Evolutionary conservation across 2,113 vertebrate species (phyloP).

Genomic region (Passer montanus): DNA sequence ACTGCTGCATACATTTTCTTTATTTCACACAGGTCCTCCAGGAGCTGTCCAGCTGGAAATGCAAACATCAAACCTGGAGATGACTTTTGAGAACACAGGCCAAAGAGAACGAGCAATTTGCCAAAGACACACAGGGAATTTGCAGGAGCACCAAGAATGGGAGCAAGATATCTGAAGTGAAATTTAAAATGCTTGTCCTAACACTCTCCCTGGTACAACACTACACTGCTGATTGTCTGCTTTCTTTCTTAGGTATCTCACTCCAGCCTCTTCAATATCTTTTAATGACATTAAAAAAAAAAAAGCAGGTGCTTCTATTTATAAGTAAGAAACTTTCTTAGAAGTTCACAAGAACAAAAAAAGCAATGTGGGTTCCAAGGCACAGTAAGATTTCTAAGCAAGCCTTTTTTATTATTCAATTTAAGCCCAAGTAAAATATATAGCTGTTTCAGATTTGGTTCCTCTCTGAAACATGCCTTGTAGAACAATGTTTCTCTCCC

Average conservation of each 20-base stretch:
- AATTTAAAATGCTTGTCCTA: background rate
- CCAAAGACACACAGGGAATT: background rate
- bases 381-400: conserved; percentile 28
- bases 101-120: background rate
- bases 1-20: background rate
- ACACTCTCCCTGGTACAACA: background rate
- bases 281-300: background rate
- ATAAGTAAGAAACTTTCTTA: background rate
- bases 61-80: background rate
- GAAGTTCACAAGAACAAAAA: conserved; percentile 12
- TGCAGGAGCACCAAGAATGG: background rate
- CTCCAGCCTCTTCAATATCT: background rate
- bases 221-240: background rate
- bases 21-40: background rate
- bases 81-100: background rate
- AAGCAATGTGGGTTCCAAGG: background rate
- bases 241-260: background rate
- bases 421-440: conserved; percentile 48
- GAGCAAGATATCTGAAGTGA: background rate
- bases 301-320: background rate
- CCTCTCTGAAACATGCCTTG: conserved; percentile 38
- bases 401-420: conserved; percentile 52
- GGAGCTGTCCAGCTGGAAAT: background rate
- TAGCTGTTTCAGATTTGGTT: conserved; percentile 38
- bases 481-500: conserved; percentile 52